Evolutionary conservation across 2,888 invertebrate genomes (phyloP).

Genomic region (Bellardia pandia): DNA sequence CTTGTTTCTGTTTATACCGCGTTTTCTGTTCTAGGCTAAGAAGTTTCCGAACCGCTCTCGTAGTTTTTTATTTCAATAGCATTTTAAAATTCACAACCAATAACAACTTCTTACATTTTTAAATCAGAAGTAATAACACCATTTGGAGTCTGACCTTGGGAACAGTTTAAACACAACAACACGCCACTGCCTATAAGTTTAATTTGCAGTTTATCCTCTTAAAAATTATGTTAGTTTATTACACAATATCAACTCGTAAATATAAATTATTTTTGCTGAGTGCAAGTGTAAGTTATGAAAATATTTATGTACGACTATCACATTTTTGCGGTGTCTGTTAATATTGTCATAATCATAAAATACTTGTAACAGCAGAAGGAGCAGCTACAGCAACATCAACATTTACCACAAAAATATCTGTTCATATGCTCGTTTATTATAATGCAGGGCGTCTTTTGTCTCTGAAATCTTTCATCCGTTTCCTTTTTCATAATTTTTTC

Average conservation of each 20-base stretch:
- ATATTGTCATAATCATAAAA: constrained; percentile 64
- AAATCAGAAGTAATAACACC: no score
- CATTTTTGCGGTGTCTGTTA: constrained; percentile 41
- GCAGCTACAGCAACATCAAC: background rate
- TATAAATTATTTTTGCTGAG: constrained; percentile 39
- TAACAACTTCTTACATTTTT: no score
- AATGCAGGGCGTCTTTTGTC: constrained; percentile 59
- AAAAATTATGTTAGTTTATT: constrained; percentile 56
- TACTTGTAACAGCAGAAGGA: constrained; percentile 23
- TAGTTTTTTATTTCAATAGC: no score
- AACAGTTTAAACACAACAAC: background rate
- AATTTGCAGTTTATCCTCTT: constrained; percentile 51
- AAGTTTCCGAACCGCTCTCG: no score
- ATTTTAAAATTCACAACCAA: no score
- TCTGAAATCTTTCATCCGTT: constrained; percentile 67
- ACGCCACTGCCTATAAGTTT: constrained; percentile 23
- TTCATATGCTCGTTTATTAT: constrained; percentile 51
- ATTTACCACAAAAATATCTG: constrained; percentile 51
- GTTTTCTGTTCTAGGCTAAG: no score
- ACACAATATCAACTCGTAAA: background rate
- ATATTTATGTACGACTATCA: constrained; percentile 8
- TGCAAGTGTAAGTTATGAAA: constrained; percentile 48
- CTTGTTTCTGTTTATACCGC: no score
- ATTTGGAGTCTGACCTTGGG: background rate
- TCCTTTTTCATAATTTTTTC: constrained; percentile 52